Conservation (phyloP, 2,797 vertebrate species). For the Gymnothorax reevesii region DNA sequence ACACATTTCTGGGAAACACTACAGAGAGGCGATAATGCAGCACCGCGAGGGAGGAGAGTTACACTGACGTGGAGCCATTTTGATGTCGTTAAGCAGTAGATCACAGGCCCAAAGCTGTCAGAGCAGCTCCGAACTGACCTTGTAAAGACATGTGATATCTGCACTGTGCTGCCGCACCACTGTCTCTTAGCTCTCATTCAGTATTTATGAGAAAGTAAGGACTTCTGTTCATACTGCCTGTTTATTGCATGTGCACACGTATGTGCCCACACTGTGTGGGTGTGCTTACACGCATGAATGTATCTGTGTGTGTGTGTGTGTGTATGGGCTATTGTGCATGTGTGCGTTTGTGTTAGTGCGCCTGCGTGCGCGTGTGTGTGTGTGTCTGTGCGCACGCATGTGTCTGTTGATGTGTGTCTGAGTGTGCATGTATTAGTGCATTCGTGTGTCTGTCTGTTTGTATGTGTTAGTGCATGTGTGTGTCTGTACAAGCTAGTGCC, state of each 20-base stretch:
- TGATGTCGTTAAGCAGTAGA: neutral
- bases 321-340: neutral
- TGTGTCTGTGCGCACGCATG: neutral
- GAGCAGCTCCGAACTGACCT: neutral
- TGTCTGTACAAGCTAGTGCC: neutral
- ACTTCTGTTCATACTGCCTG: neutral
- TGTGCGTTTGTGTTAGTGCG: neutral
- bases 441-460: neutral
- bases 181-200: neutral
- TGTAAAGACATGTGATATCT: constrained; percentile 5
- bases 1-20: neutral
- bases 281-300: neutral
- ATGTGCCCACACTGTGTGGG: no score
- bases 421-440: neutral
- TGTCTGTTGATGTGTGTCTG: neutral
- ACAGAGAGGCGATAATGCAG: neutral
- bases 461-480: neutral
- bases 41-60: neutral
- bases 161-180: neutral
- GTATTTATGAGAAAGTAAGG: neutral
- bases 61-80: neutral
- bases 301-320: constrained; percentile 80
- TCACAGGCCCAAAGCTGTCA: neutral
- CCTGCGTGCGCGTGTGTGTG: neutral
- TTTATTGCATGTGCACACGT: neutral